Percentiles rank a stretch among this genome's conserved stretches.
phyloP scores from a whole-genome alignment of 2,113 vertebrate genomes.

The Hemibagrus wyckioides region DNA sequence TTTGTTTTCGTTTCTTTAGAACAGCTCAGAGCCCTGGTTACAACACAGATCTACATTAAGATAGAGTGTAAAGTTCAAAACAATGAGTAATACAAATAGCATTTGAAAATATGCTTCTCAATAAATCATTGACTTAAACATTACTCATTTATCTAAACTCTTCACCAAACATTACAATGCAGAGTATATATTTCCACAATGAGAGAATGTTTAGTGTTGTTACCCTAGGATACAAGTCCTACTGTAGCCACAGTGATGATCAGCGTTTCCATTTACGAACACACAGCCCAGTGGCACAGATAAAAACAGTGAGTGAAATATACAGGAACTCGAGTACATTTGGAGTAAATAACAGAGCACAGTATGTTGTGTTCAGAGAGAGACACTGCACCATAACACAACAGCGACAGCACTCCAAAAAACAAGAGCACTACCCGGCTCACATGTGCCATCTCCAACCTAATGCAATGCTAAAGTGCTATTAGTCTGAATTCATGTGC shows the following conservation, averaged over 20 bases:
- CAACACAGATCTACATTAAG: neutral
- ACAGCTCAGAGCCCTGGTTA: neutral
- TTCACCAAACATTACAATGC: neutral
- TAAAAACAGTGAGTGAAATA: conserved; percentile 53
- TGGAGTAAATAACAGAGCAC: conserved; percentile 46
- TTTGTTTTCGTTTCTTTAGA: neutral
- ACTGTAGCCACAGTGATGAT: conserved; percentile 22
- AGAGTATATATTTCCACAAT: neutral
- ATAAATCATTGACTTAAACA: neutral
- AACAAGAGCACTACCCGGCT: conserved; percentile 61
- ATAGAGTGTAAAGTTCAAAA: neutral
- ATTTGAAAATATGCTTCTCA: neutral
- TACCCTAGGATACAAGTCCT: conserved; percentile 22
- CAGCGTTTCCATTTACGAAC: conserved; percentile 30
- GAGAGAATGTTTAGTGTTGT: neutral
- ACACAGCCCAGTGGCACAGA: conserved; percentile 34
- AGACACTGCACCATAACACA: conserved; percentile 65
- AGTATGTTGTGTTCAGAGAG: conserved; percentile 54
- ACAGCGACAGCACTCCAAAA: conserved; percentile 66
- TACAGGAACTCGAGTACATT: conserved; percentile 43
- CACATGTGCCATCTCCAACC: conserved; percentile 59
- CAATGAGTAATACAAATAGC: neutral
- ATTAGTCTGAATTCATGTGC: neutral
- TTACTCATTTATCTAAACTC: too few relatives aligned
- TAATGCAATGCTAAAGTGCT: neutral